A percentile compares a stretch with the other conserved stretches of the same genome.
These are phyloP conservation scores for Sesamia nonagrioides DNA, from an alignment of 1,140 invertebrate genomes.

Conservation along the genomic window DNA sequence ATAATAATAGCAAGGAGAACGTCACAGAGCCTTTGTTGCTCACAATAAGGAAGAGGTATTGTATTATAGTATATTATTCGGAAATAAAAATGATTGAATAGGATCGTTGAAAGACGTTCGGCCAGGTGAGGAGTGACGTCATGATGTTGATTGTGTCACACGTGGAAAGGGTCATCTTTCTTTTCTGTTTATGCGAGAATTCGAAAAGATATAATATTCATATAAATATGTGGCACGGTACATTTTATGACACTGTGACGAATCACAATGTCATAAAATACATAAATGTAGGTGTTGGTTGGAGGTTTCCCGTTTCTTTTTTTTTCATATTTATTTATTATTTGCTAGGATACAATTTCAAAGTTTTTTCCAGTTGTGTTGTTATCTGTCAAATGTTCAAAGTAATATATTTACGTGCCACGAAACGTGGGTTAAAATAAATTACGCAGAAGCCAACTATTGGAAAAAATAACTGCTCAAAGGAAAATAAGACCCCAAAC, in stretches of 20 bases:
- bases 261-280: constrained; percentile 10
- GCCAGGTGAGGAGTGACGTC: neutral
- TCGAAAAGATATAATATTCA: constrained; percentile 18
- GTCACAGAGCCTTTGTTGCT: constrained; percentile 42
- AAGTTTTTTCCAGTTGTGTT: neutral
- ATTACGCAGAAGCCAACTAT: too few species aligned
- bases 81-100: constrained; percentile 33
- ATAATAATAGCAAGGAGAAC: constrained; percentile 22
- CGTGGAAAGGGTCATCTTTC: constrained; percentile 16
- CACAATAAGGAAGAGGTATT: neutral
- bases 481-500: too few species aligned
- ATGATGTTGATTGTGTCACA: neutral
- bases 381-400: neutral
- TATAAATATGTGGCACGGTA: constrained; percentile 6
- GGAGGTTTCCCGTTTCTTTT: neutral
- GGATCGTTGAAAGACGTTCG: constrained; percentile 10
- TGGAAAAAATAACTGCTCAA: too few species aligned
- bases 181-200: neutral
- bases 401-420: neutral
- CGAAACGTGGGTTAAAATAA: too few species aligned
- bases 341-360: neutral
- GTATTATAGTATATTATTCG: constrained; percentile 15
- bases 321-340: too few species aligned
- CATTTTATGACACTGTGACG: constrained; percentile 35
- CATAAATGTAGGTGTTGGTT: too few species aligned